phyloP scores from a whole-genome alignment of 2,888 invertebrate genomes.

The Seladonia tumulorum region DNA sequence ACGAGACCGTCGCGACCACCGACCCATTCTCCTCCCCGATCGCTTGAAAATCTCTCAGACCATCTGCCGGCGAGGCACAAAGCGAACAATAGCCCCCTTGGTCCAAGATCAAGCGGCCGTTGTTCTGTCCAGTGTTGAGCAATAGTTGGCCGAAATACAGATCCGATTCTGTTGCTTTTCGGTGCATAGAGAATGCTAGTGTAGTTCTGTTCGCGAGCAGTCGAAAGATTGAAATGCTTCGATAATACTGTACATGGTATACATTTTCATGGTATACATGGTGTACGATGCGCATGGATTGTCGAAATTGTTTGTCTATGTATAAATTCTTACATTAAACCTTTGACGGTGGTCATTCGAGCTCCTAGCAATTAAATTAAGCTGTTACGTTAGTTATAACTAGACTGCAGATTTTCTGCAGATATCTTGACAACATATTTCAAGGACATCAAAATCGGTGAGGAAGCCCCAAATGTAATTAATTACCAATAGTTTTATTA shows the following conservation, averaged over 20 bases:
- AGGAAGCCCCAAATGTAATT: too few relatives aligned
- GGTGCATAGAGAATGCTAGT: neutral
- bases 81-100: conserved; percentile 12
- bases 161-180: neutral
- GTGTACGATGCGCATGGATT: too few relatives aligned
- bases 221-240: neutral
- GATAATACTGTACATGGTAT: neutral
- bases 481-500: too few relatives aligned
- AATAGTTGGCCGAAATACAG: neutral
- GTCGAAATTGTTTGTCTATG: too few relatives aligned
- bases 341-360: too few relatives aligned
- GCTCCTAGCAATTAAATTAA: too few relatives aligned
- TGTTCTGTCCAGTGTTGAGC: neutral
- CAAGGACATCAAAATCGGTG: too few relatives aligned
- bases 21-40: conserved; percentile 46
- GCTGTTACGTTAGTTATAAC: too few relatives aligned
- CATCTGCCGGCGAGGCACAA: conserved; percentile 14
- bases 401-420: too few relatives aligned
- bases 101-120: conserved; percentile 11
- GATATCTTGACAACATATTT: too few relatives aligned
- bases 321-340: too few relatives aligned
- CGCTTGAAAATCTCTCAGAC: conserved; percentile 41
- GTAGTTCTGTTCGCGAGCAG: neutral
- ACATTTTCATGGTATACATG: too few relatives aligned
- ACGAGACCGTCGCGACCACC: conserved; percentile 47